Conservation (phyloP, 2,113 vertebrate genomes). For the Seriola quinqueradiata region DNA sequence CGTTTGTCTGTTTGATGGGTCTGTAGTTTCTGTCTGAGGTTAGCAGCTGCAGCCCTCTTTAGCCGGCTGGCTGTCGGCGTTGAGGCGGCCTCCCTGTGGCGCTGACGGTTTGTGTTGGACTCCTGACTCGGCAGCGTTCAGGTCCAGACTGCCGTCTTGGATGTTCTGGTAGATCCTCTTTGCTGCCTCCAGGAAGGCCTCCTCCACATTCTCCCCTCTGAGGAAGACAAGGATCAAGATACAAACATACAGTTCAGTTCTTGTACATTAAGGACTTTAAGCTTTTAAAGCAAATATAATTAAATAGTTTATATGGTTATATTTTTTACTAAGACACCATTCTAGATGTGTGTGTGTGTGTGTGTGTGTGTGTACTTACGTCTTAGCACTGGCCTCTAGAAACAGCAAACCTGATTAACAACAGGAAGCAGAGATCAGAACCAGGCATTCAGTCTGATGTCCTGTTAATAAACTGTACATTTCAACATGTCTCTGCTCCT, state of each 20-base stretch:
- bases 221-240: slow-evolving; percentile 59
- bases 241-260: no score
- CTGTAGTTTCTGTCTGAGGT: slow-evolving; percentile 57
- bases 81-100: slow-evolving; percentile 93
- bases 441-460: neutral
- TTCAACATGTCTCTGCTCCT: slow-evolving; percentile 25
- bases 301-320: no score
- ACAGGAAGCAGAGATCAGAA: slow-evolving; percentile 33
- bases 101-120: slow-evolving; percentile 98
- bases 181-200: slow-evolving; percentile 96
- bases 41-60: slow-evolving; percentile 98
- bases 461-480: no score
- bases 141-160: slow-evolving; percentile 97
- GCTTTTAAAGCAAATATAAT: neutral
- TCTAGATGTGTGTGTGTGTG: neutral
- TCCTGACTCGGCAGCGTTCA: slow-evolving; percentile 96
- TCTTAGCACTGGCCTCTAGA: slow-evolving; percentile 98
- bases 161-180: slow-evolving; percentile 99
- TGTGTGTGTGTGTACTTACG: slow-evolving; percentile 87
- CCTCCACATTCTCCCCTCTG: slow-evolving; percentile 95
- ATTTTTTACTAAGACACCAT: neutral
- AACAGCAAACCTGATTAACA: slow-evolving; percentile 90
- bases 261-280: neutral
- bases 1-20: slow-evolving; percentile 23
- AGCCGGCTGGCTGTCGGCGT: slow-evolving; percentile 92